Evolutionary conservation across 2,888 invertebrate genomes (phyloP), one percentile per base, ranked within the genome.

Genomic region (Standfussiana lucernea): DNA sequence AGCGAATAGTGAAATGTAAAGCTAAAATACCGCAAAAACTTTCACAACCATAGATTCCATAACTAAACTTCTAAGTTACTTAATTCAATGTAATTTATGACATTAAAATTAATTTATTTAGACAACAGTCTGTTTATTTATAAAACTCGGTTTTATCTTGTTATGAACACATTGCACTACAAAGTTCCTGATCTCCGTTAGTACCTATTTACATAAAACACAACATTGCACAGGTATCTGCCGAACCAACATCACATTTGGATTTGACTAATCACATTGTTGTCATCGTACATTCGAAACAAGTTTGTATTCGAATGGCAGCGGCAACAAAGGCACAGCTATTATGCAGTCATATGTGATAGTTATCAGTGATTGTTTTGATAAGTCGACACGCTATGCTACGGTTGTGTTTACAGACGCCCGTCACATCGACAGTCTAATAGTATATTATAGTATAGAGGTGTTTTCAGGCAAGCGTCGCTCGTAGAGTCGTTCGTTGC

Each of bases 391-490:
- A 91, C 89, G 90, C 89, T 88, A 91, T 83, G 86, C 83, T 81
- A 86, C 86, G 84, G 86, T 82, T 87, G 84, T 92, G 93, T 93
- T 94, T 93, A 93, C 92, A 92, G 90, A 91, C 91, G 86, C 80
- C 53, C 40, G 70, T 61, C 79, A 81, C 79, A 67, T 78, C 72
- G 80, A 62, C 64, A 76, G 69, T 78, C 64, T 45, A 8, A 32
- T 61, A 61, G 32, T 61, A 83, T 56, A 56, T n/a, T 53, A 82
- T 65, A 50, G 62, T 85, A 83, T 81, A 85, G 76, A 79, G 80
- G 77, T 78, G 79, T 84, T 89, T 90, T 86, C 86, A 89, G 86
- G 79, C 89, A 78, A 75, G 69, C 82, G 77, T 90, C 89, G 86
- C 85, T 89, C 88, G 88, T 88, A 86, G 84, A 82, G 28, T 78